Evolutionary conservation across 1,140 invertebrate genomes (phyloP), one percentile per base, ranked within the genome.

Genomic region (Hestina assimilis): DNA sequence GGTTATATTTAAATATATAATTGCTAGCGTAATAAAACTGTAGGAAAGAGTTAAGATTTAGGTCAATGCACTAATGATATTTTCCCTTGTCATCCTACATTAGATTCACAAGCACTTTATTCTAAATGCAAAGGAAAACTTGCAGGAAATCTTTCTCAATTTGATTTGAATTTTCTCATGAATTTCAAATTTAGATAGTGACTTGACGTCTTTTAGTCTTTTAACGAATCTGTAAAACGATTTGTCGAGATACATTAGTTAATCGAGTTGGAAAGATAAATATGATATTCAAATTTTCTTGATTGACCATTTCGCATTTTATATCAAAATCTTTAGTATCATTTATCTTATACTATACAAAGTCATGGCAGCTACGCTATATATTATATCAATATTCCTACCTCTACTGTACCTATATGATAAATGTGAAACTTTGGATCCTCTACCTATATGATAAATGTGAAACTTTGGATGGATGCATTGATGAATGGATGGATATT

Each of bases 81-180:
- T 48, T 35, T 26, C 15, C 21, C 45, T 48, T 35, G 45, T 33
- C 45, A 35, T 48, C 28, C 45, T 29, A 35, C 45, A 35, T 48
- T 33, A 33, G 33, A 23, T 35, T 48, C 28, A 29, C 20, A 19
- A 38, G 19, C 33, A 38, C 19, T 19, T 38, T 38, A 17, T 19
- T 21, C 29, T 4, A 33, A 17, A 48, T 33, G 21, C 28, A 9
- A n/a, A n/a, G n/a, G n/a, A n/a, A n/a, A n/a, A 40, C 35, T 40
- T 40, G 14, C 26, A n/a, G 29, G 45, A 31, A 23, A 48, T 48
- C 45, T 20, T 35, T 48, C 43, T 29, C 24, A 46, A 46, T 48
- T 48, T 28, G n/a, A 48, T 33, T 29, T 21, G 20, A 20, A 48
- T 48, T 48, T 48, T 26, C 33, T 38, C 33, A 38, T 38, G 33